A percentile compares a stretch with the other conserved stretches of the same genome.
Evolutionary conservation across 2,888 invertebrate genomes (phyloP).

Genomic region (Thysanoteuthis rhombus): DNA sequence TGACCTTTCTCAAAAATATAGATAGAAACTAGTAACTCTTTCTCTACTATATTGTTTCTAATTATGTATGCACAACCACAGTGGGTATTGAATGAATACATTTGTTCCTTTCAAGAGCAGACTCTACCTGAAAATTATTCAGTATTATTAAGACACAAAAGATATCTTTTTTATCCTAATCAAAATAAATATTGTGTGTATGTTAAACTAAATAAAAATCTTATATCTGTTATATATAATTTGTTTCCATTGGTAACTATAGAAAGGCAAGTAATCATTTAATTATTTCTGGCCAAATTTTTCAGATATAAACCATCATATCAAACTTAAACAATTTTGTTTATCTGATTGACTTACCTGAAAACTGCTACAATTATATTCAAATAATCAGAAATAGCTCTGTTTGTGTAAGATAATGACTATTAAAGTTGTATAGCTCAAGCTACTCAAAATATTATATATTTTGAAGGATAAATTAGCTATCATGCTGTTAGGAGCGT

Average conservation of each 20-base stretch:
- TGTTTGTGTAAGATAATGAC: neutral
- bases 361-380: neutral
- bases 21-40: no score
- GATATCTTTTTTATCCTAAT: neutral
- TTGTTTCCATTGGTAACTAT: neutral
- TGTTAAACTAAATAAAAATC: neutral
- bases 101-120: neutral
- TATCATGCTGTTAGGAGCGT: neutral
- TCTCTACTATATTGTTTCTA: no score
- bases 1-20: no score
- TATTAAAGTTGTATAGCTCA: neutral
- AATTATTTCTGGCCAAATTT: neutral
- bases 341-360: neutral
- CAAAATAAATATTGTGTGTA: neutral
- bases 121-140: neutral
- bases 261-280: neutral
- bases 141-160: no score
- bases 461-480: neutral
- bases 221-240: neutral
- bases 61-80: no score
- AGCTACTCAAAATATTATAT: neutral
- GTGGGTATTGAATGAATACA: no score
- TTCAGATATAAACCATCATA: neutral
- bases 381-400: neutral
- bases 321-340: neutral